Evolutionary conservation across 2,113 vertebrate species (phyloP), one percentile per base, ranked within the genome.

Genomic region (Seriola dumerili): DNA sequence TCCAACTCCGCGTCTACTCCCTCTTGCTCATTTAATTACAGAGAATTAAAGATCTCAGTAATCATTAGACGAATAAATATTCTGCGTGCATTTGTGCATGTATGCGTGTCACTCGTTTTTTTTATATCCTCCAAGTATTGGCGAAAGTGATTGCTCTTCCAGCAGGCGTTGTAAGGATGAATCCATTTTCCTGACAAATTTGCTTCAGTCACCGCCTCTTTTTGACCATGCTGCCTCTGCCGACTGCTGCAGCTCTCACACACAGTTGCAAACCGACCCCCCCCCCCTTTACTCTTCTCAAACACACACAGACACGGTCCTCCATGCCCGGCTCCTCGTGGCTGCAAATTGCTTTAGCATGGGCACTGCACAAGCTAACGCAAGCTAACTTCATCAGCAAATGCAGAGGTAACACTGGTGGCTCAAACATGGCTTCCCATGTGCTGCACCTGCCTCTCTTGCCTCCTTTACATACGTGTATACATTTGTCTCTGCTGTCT

Each of bases 351-450:
- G 73, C 74, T 80, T 61, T 67, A 88, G 88, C 80, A 34, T 64
- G 74, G 73, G 73, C 80, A 72, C 40, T 46, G 65, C 78, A 81
- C 76, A 76, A 55, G 88, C 84, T 87, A 85, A 48, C 81, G 74
- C 59, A 25, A 34, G 76, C 88, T 89, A 89, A 76, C 86, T 72
- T 72, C 77, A 67, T 73, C 71, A 71, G 72, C n/a, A 64, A 11
- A 76, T 6, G 52, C 76, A 77, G 48, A n/a, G 57, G 61, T 36
- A 40, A 58, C 54, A 32, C 81, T 11, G 44, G 44, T 40, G 67
- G 72, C 68, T 88, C 54, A 87, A 89, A 90, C 79, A 91, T 90
- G 89, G 84, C 89, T 74, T 72, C 88, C 76, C 73, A 71, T 59
- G 62, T 85, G 64, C 82, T 85, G 10, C 88, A 85, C 81, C 80